Evolutionary conservation across 2,113 vertebrate genomes (phyloP).

Genomic region (Corythornis cristatus): DNA sequence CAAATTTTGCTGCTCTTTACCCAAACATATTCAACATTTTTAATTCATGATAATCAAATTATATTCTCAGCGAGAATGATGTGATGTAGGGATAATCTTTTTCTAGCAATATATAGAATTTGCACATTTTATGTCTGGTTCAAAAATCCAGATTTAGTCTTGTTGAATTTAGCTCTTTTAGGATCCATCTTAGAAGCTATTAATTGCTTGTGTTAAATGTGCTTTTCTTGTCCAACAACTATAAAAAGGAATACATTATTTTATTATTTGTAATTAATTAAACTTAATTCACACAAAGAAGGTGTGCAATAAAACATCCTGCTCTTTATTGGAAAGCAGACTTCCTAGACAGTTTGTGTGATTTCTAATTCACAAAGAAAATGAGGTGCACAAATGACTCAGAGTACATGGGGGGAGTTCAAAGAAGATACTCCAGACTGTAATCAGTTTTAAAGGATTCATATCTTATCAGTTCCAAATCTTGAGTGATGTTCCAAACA

Average conservation of each 20-base stretch:
- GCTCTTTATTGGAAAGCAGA: conserved; percentile 22
- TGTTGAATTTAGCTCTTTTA: neutral
- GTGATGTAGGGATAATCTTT: neutral
- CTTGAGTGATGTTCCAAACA: neutral
- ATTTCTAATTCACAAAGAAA: conserved; percentile 65
- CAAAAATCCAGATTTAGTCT: neutral
- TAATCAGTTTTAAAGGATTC: neutral
- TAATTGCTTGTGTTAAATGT: neutral
- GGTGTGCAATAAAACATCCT: conserved; percentile 37
- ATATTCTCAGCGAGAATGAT: neutral
- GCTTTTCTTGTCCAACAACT: neutral
- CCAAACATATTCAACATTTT: neutral
- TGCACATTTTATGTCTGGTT: neutral
- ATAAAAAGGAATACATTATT: neutral
- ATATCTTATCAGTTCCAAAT: neutral
- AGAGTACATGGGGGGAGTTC: neutral
- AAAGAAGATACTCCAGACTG: neutral
- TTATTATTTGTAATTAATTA: conserved; percentile 6
- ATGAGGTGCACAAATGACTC: conserved; percentile 55
- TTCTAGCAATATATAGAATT: neutral
- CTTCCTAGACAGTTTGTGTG: conserved; percentile 1
- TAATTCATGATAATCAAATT: neutral
- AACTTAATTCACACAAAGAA: conserved; percentile 63
- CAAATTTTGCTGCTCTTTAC: conserved; percentile 1
- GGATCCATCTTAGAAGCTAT: neutral